Base-by-base conservation (phyloP, 2,888 invertebrate species). In the Patella caerulea region DNA sequence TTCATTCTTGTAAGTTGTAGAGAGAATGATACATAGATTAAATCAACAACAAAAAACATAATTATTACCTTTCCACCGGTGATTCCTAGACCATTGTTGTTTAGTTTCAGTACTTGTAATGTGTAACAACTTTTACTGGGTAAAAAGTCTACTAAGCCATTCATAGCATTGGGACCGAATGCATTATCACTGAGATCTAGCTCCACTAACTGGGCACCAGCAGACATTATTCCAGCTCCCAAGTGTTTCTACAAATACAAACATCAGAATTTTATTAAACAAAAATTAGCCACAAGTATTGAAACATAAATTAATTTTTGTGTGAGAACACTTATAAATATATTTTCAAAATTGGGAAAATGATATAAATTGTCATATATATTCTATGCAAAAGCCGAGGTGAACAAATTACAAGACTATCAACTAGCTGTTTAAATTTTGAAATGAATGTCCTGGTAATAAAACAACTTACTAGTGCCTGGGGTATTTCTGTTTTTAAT, bases 161-260 rank as follows among this genome's bases (percentile, higher is more conserved):
- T 94, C 72, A 98, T 96, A 52, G 98, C 99, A 85, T 97, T 96
- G 0, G 98, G 98, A 0, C 98, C 99, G 85, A 99, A 95, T 0
- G 99, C 99, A 92, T 99, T 99, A 92, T 99, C 98, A 91, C 98
- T 98, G 12, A 99, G 93, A 89, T 99, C 98, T 14, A 99, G 92
- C 76, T 96, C 96, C 0, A 94, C 94, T 0, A 99, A 93, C 2
- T 94, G 93, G 0, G 96, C 96, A 0, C 95, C 95, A 0, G 98
- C 96, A 7, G 92, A 89, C 78, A 96, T 96, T 86, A 99, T 94
- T 0, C 97, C 97, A 72, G 93, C 94, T 0, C 97, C 96, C 0
- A 98, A 93, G 78, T 93, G 93, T 89, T 94, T 93, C 94, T 94
- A 85, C 71, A 89, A 88, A 84, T 81, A 17, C 74, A 15, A 59